These are phyloP conservation scores for Ceratitis capitata DNA, from an alignment of 1,140 invertebrate genomes.

Conservation along the genomic window DNA sequence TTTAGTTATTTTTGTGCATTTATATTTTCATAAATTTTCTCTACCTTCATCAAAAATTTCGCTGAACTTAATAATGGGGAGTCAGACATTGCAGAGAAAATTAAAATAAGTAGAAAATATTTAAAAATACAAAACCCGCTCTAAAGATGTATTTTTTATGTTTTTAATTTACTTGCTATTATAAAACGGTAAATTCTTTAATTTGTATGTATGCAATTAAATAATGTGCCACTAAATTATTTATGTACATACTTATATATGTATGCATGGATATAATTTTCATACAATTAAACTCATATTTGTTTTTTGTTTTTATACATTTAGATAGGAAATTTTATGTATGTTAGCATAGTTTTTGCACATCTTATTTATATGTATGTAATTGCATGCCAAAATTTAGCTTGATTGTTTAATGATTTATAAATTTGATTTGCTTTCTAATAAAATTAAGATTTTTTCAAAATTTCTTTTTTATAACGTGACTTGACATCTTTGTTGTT, in stretches of 20 bases:
- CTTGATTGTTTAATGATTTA: not conserved
- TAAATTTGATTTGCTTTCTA: not conserved
- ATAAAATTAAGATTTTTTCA: not conserved
- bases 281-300: too few relatives aligned
- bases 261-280: too few relatives aligned
- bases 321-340: constrained; percentile 38
- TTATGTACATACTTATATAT: too few relatives aligned
- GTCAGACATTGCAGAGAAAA: not conserved
- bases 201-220: not conserved
- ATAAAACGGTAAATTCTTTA: not conserved
- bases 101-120: too few relatives aligned
- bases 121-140: constrained; percentile 33
- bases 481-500: not conserved
- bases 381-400: not conserved
- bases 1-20: not conserved
- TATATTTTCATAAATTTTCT: not conserved
- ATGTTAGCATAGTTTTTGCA: not conserved
- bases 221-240: too few relatives aligned
- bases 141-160: not conserved
- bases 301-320: not conserved
- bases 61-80: constrained; percentile 23
- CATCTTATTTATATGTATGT: not conserved
- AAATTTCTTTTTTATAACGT: not conserved
- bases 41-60: not conserved
- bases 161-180: not conserved